Evolutionary conservation across 2,888 invertebrate genomes (phyloP).

Genomic region (Eustalomyia histrio): DNA sequence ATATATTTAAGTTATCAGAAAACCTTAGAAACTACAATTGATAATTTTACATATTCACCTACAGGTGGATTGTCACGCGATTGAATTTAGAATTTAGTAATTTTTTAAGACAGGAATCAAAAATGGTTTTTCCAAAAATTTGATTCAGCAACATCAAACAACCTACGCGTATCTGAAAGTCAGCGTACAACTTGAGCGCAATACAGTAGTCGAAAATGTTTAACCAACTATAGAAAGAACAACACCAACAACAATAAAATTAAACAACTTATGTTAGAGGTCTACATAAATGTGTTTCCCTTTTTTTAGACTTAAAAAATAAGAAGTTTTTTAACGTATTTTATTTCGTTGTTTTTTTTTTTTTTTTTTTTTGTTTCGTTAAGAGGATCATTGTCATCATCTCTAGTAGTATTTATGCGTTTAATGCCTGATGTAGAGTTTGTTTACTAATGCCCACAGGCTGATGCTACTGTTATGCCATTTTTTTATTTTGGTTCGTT

Average conservation of each 20-base stretch:
- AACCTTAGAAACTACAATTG: too few relatives aligned
- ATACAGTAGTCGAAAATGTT: conserved; percentile 51
- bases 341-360: conserved; percentile 16
- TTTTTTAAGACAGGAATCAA: too few relatives aligned
- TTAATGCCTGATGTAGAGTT: conserved; percentile 17
- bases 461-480: conserved; percentile 52
- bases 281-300: conserved; percentile 51
- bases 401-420: conserved; percentile 18
- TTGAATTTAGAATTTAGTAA: too few relatives aligned
- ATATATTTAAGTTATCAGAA: too few relatives aligned
- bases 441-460: conserved; percentile 40
- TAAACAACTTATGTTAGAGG: conserved; percentile 53
- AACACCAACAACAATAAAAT: conserved; percentile 48
- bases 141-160: neutral
- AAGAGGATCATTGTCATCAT: conserved; percentile 50
- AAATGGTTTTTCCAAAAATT: too few relatives aligned
- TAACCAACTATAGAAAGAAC: conserved; percentile 29
- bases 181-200: conserved; percentile 29
- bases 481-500: conserved; percentile 21
- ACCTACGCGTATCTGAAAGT: neutral
- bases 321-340: conserved; percentile 27
- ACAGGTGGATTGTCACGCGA: too few relatives aligned
- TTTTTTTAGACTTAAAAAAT: conserved; percentile 14
- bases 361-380: conserved; percentile 11
- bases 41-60: too few relatives aligned